These are phyloP conservation scores for Hydrolagus affinis DNA, from an alignment of 2,113 vertebrate genomes.

Conservation along the genomic window DNA sequence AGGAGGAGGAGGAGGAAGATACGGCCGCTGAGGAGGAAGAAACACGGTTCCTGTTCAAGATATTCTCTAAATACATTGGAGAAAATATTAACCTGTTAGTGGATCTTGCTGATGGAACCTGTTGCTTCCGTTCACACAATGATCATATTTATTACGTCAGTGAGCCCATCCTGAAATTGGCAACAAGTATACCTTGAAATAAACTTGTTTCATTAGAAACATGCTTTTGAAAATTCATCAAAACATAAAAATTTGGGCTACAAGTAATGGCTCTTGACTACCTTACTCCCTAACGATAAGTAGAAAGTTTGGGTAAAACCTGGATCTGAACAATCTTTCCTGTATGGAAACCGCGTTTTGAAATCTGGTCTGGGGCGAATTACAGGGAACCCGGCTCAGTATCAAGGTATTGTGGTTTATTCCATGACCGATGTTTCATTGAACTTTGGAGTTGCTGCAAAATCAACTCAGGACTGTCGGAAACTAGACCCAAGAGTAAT, in stretches of 20 bases:
- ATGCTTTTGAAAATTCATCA: conserved; percentile 94
- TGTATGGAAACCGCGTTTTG: conserved; percentile 88
- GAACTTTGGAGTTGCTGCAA: conserved; percentile 91
- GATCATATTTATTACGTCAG: conserved; percentile 90
- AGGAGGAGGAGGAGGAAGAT: too few species aligned
- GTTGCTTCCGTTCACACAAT: conserved; percentile 85
- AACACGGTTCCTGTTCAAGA: too few species aligned
- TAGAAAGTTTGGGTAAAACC: conserved; percentile 97
- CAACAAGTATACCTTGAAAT: conserved; percentile 73
- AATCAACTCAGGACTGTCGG: conserved; percentile 85
- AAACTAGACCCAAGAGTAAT: conserved; percentile 89
- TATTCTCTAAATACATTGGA: too few species aligned
- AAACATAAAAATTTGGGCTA: conserved; percentile 79
- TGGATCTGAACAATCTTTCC: conserved; percentile 83
- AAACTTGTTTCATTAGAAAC: conserved; percentile 77
- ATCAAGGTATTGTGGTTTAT: conserved; percentile 91
- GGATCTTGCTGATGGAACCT: conserved; percentile 83
- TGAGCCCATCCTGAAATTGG: conserved; percentile 83
- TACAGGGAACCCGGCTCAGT: conserved; percentile 82
- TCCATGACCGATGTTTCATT: conserved; percentile 87
- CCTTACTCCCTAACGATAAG: conserved; percentile 67
- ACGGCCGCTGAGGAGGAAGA: too few species aligned
- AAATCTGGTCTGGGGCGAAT: conserved; percentile 91
- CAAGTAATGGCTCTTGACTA: conserved; percentile 86
- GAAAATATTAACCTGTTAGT: conserved; percentile 89